Percentiles rank a stretch among this genome's conserved stretches.
Evolutionary conservation across 53 echinoderm and acorn worm genomes (phyloP).

Genomic region (Zoroaster sp.): DNA sequence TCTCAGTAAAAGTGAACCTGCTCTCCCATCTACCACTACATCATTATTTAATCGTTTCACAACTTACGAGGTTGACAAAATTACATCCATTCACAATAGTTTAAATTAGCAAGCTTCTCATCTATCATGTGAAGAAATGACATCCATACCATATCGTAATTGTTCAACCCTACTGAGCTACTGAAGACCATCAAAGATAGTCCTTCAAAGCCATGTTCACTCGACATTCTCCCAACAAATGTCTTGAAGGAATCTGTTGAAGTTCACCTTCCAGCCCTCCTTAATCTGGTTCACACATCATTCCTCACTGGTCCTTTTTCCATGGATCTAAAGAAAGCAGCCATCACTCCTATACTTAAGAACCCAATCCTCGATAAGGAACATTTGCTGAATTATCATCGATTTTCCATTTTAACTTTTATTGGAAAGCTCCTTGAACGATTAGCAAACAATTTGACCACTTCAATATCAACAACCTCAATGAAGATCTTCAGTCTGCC

Average conservation of each 20-base stretch:
- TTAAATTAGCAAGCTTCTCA: neutral
- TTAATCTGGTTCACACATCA: neutral
- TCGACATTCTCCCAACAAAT: neutral
- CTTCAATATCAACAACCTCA: neutral
- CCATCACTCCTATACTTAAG: neutral
- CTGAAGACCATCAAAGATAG: neutral
- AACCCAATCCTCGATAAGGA: neutral
- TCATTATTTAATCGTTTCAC: neutral
- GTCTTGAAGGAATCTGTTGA: neutral
- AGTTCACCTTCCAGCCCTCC: neutral
- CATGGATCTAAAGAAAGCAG: neutral
- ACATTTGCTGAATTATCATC: neutral
- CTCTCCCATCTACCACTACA: neutral
- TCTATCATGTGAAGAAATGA: neutral
- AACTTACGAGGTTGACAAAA: neutral
- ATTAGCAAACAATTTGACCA: neutral
- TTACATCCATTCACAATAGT: neutral
- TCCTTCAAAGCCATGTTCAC: neutral
- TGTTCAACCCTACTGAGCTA: neutral
- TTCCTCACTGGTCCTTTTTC: neutral
- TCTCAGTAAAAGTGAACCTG: neutral
- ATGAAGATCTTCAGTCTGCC: neutral
- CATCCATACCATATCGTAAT: neutral
- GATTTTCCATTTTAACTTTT: neutral
- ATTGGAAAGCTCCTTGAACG: neutral